These are phyloP conservation scores for Coptodon rendalli DNA, from an alignment of 2,113 vertebrate species.

Conservation along the genomic window DNA sequence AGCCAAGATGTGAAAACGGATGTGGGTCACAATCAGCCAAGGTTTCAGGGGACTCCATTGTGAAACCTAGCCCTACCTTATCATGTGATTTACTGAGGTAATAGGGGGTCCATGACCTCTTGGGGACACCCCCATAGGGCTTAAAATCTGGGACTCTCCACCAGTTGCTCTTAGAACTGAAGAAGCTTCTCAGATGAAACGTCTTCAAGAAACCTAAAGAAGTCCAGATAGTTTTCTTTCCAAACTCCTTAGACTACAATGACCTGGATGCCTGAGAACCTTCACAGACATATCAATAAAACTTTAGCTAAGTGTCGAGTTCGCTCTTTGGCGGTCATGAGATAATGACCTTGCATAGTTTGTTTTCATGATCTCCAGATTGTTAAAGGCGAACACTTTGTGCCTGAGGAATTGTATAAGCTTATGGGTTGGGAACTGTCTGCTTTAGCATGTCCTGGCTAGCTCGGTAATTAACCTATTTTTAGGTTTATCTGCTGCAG, in stretches of 20 bases:
- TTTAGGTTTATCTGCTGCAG: neutral
- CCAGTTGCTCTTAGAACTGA: neutral
- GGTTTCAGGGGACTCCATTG: neutral
- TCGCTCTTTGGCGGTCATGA: neutral
- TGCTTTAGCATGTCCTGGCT: neutral
- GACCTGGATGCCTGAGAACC: neutral
- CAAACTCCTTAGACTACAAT: neutral
- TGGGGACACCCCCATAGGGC: neutral
- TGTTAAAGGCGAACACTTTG: neutral
- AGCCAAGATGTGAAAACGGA: fast-evolving
- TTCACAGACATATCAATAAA: neutral
- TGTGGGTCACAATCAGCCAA: neutral
- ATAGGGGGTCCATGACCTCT: neutral
- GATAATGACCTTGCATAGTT: neutral
- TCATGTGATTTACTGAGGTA: fast-evolving
- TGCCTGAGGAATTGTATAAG: neutral
- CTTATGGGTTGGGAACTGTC: neutral
- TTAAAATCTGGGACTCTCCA: neutral
- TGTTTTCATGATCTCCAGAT: neutral
- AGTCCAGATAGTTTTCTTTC: neutral
- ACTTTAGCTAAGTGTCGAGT: neutral
- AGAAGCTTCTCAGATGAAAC: neutral
- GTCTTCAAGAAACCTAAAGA: neutral
- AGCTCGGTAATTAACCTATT: neutral
- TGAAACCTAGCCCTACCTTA: neutral